Conservation (phyloP, 2,888 invertebrate genomes). For the Caradrina clavipalpis region DNA sequence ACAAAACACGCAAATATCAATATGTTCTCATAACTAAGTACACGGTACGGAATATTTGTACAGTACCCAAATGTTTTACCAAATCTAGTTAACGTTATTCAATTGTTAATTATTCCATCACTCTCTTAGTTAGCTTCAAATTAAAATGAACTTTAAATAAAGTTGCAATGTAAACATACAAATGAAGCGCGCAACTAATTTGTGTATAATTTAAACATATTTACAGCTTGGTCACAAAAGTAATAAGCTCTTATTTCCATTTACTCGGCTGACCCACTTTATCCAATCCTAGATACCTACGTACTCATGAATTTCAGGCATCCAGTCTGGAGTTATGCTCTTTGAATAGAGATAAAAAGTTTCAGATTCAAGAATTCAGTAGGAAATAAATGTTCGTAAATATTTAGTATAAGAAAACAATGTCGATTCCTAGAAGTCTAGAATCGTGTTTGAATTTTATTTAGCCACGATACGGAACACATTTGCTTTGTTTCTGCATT, state of each 20-base stretch:
- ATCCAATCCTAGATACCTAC: not conserved
- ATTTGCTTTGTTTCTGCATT: conserved; percentile 38
- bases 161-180: not conserved
- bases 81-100: not conserved
- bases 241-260: conserved; percentile 26
- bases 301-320: conserved; percentile 29
- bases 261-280: conserved; percentile 27
- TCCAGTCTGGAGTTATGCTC: conserved; percentile 7
- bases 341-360: conserved; percentile 26
- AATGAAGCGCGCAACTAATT: conserved; percentile 14
- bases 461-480: conserved; percentile 27
- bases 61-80: not conserved
- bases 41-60: not conserved
- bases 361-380: conserved; percentile 11
- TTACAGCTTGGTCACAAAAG: conserved; percentile 20
- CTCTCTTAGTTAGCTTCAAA: conserved; percentile 2
- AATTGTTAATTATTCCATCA: conserved; percentile 4
- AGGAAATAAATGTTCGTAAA: conserved; percentile 18
- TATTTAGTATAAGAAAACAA: conserved; percentile 22
- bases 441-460: conserved; percentile 40
- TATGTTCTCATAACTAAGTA: not conserved
- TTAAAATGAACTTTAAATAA: conserved; percentile 12
- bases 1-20: conserved; percentile 35
- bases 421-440: conserved; percentile 27
- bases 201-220: not conserved